A percentile compares a stretch with the other conserved stretches of the same genome.
These are phyloP conservation scores for Colostygia pectinataria DNA, from an alignment of 2,888 invertebrate species.

Conservation along the genomic window DNA sequence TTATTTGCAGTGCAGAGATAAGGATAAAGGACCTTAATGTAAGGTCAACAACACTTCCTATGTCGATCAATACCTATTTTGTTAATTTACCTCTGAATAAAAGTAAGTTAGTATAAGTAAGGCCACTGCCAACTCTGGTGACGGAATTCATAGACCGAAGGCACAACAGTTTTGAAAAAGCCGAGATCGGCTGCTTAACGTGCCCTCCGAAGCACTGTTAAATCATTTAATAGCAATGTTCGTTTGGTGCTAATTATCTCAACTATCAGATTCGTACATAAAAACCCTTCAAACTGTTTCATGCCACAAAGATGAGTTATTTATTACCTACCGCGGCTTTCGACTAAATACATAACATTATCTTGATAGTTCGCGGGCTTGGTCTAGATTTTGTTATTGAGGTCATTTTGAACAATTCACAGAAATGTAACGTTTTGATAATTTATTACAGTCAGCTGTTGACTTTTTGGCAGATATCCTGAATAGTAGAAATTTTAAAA, in stretches of 20 bases:
- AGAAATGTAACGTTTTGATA: not conserved
- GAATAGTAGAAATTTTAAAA: not conserved
- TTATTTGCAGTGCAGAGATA: conserved; percentile 25
- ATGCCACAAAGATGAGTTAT: too few relatives aligned
- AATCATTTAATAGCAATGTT: too few relatives aligned
- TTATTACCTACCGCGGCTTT: too few relatives aligned
- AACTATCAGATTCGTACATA: too few relatives aligned
- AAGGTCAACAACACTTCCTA: conserved; percentile 31
- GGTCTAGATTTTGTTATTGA: conserved; percentile 9
- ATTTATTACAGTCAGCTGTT: conserved; percentile 13
- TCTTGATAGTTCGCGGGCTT: conserved; percentile 1
- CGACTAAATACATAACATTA: conserved; percentile 12
- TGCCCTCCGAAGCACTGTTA: too few relatives aligned
- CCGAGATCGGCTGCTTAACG: too few relatives aligned
- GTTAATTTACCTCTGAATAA: conserved; percentile 18
- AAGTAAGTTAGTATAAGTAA: too few relatives aligned
- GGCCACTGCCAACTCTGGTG: too few relatives aligned
- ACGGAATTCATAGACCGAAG: too few relatives aligned
- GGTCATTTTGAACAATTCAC: conserved; percentile 5
- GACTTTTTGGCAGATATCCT: conserved; percentile 14
- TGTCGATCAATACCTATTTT: conserved; percentile 11
- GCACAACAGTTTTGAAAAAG: too few relatives aligned
- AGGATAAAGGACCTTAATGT: conserved; percentile 20
- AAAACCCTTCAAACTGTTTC: too few relatives aligned
- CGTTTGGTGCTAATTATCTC: too few relatives aligned